phyloP scores from a whole-genome alignment of 2,113 vertebrate genomes.

The Cebus imitator region DNA sequence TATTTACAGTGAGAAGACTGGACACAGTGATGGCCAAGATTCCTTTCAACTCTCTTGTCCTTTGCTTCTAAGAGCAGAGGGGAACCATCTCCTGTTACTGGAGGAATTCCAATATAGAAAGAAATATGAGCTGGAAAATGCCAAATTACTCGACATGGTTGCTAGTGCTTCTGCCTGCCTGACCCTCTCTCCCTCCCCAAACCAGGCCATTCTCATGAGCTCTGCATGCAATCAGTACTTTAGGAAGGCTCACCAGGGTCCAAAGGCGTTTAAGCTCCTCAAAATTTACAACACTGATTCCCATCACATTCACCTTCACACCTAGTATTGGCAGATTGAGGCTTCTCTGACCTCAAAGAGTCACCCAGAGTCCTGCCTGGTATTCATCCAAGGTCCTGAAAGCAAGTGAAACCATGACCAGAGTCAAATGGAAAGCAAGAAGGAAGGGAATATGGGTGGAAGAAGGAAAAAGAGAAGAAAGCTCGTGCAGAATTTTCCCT shows the following conservation, averaged over 20 bases:
- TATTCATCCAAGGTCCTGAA: background rate
- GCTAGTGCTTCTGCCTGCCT: background rate
- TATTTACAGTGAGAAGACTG: background rate
- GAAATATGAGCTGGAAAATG: background rate
- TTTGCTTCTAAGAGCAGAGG: background rate
- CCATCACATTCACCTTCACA: background rate
- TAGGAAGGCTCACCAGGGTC: background rate
- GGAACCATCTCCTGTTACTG: background rate
- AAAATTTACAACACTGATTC: background rate
- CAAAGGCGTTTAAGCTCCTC: background rate
- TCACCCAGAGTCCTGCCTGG: background rate
- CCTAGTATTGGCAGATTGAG: background rate
- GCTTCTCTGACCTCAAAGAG: background rate
- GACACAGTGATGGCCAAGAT: background rate
- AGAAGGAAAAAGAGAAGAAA: background rate
- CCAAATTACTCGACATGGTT: background rate
- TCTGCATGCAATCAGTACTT: background rate
- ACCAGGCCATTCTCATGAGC: background rate
- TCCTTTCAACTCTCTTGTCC: background rate
- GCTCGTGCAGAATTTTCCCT: background rate
- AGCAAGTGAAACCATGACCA: background rate
- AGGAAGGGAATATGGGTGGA: background rate
- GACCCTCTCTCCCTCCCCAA: background rate
- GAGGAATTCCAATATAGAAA: background rate
- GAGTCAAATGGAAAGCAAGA: background rate